Evolutionary conservation across 2,888 invertebrate genomes (phyloP).

Genomic region (Branchipolynoe longqiensis): DNA sequence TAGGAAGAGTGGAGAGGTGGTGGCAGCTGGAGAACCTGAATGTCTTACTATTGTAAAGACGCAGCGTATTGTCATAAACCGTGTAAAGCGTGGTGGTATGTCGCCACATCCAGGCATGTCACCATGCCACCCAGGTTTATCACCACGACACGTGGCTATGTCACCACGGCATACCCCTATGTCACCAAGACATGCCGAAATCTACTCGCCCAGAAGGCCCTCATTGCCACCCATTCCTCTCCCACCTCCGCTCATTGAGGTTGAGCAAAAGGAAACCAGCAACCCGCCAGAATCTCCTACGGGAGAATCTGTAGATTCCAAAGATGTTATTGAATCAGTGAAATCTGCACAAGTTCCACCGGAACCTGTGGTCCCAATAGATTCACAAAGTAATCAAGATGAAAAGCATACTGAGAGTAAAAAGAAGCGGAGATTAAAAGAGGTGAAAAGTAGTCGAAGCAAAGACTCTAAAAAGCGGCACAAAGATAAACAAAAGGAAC

Average conservation of each 20-base stretch:
- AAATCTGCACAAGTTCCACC: too few species aligned
- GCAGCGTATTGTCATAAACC: conserved; percentile 12
- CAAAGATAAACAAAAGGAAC: conserved; percentile 9
- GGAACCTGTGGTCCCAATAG: background rate
- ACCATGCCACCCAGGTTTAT: conserved; percentile 17
- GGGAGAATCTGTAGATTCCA: background rate
- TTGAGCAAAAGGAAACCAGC: background rate
- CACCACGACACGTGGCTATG: conserved; percentile 11
- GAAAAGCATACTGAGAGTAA: conserved; percentile 19
- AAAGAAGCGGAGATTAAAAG: conserved; percentile 42
- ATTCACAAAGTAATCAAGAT: conserved; percentile 13
- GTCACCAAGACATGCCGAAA: conserved; percentile 13
- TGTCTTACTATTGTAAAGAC: conserved; percentile 27
- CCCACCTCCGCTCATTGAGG: background rate
- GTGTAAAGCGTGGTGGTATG: conserved; percentile 30
- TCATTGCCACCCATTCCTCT: conserved; percentile 22
- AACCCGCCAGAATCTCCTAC: background rate
- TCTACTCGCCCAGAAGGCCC: conserved; percentile 7
- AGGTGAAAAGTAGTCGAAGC: conserved; percentile 26
- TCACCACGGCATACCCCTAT: conserved; percentile 20
- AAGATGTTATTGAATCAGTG: too few species aligned
- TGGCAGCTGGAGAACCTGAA: conserved; percentile 27
- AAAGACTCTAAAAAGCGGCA: conserved; percentile 46
- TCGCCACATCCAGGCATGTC: conserved; percentile 40
- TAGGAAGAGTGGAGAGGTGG: conserved; percentile 6